Evolutionary conservation across 2,113 vertebrate species (phyloP), one percentile per base, ranked within the genome.

Genomic region (Oplegnathus fasciatus): DNA sequence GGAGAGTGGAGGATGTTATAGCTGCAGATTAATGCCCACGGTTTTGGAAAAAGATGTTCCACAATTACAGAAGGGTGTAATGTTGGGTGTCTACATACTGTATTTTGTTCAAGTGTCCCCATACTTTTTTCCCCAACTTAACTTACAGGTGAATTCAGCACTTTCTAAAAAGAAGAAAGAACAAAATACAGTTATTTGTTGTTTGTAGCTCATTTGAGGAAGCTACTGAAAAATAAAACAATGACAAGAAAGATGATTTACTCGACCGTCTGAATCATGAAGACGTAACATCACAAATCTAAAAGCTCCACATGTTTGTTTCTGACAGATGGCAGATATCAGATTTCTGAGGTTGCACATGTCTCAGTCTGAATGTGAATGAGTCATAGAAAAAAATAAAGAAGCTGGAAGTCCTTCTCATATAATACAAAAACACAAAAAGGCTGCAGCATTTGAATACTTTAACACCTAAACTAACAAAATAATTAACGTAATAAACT

Each of bases 221-320:
- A 11, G 52, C 34, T 18, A n/a, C 50, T n/a, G 20, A 61, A 50
- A 9, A 15, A 48, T 37, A 15, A 17, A 17, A 13, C 13, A 46
- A 17, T 22, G 4, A 20, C 5, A 24, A 1, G 34, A 26, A 67
- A 14, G 22, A 54, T 24, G 10, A 32, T 72, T 72, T 61, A 60
- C 37, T 26, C 24, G 34, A 54, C 6, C 5, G 24, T 22, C 32
- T 78, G 69, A 86, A 18, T 82, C 61, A 74, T 42, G n/a, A n/a
- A n/a, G n/a, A n/a, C n/a, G n/a, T n/a, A 58, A 22, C 64, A 11
- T 55, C 42, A 34, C 7, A 9, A 9, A 62, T 62, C 11, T n/a
- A 57, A 74, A 64, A 55, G 55, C 80, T 34, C 34, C 62, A 30
- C 26, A 28, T 66, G 66, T 77, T 72, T 75, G 17, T n/a, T 22